Evolutionary conservation across 2,888 invertebrate species (phyloP).

Genomic region (Apeira syringaria): DNA sequence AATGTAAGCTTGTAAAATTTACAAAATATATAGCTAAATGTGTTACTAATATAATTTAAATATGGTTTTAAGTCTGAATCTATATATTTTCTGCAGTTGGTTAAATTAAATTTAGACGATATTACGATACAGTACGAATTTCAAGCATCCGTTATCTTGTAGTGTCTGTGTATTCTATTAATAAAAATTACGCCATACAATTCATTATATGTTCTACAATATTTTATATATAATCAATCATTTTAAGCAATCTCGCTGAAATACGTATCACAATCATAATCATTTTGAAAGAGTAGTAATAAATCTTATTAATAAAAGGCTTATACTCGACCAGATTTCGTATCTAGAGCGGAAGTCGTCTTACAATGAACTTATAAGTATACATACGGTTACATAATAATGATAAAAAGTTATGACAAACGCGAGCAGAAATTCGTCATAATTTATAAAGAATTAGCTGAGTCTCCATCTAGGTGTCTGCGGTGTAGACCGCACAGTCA

Average conservation of each 20-base stretch:
- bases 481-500: no score
- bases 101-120: no score
- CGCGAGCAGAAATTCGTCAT: background rate
- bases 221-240: constrained; percentile 1
- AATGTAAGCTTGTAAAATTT: no score
- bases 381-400: background rate
- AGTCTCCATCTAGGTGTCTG: no score
- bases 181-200: background rate
- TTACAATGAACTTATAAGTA: background rate
- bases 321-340: background rate
- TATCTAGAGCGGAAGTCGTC: background rate
- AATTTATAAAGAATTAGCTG: background rate
- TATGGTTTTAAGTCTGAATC: no score
- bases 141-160: no score
- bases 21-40: no score
- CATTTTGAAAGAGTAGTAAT: constrained; percentile 1
- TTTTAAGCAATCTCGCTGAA: constrained; percentile 4
- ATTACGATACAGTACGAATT: no score
- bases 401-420: constrained; percentile 1
- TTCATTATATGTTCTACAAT: background rate
- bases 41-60: no score
- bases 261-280: background rate
- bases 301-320: background rate
- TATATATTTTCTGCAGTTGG: no score
- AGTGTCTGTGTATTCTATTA: no score